Percentiles rank a stretch among this genome's conserved stretches.
Evolutionary conservation across 2,113 vertebrate genomes (phyloP).

Genomic region (Eidolon helvum): DNA sequence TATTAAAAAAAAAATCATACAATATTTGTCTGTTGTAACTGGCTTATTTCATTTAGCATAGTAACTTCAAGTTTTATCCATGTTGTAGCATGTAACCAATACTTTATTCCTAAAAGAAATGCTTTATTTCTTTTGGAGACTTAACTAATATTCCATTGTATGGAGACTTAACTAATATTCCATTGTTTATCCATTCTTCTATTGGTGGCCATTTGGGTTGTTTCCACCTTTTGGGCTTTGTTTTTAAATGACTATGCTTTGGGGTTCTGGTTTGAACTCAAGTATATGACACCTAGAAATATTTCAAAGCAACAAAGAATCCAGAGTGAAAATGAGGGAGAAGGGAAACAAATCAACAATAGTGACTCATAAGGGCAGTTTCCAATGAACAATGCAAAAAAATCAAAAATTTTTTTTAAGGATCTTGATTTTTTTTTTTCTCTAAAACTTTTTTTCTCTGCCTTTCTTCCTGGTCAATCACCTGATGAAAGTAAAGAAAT

Average conservation of each 20-base stretch:
- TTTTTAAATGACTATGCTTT: constrained; percentile 16
- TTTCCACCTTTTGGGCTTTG: not conserved
- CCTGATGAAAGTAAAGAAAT: not conserved
- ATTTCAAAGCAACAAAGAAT: not conserved
- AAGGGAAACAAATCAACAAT: not conserved
- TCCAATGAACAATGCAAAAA: constrained; percentile 19
- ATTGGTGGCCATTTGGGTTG: not conserved
- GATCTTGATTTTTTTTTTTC: not conserved
- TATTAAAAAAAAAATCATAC: not conserved
- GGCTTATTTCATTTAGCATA: not conserved
- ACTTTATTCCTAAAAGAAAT: not conserved
- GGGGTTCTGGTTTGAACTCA: not conserved
- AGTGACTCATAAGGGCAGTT: not conserved
- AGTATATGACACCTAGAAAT: not conserved
- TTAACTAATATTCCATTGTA: not conserved
- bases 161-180: not conserved
- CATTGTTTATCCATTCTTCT: not conserved
- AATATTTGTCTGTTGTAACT: not conserved
- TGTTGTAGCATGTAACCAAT: not conserved
- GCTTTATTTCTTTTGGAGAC: not conserved
- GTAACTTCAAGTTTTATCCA: not conserved
- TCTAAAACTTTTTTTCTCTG: not conserved
- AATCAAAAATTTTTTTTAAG: not conserved
- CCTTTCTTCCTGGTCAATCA: not conserved
- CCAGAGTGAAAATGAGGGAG: not conserved